Evolutionary conservation across 2,113 vertebrate genomes (phyloP), one percentile per base, ranked within the genome.

Genomic region (Pelodiscus sinensis): DNA sequence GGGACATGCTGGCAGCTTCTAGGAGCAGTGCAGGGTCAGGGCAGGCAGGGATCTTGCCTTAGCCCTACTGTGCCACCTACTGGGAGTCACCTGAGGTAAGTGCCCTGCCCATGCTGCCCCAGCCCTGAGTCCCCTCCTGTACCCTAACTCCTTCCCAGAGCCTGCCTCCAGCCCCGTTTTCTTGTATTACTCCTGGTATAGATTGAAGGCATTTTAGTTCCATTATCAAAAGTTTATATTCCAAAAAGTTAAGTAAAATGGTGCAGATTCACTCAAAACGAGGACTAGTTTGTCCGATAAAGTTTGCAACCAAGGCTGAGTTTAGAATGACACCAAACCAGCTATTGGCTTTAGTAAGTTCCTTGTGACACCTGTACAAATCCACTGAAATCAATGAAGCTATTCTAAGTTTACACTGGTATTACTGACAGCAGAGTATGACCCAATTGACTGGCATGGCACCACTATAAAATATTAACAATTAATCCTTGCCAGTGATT

Each of bases 391-490:
- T 35, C 65, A 71, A 71, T 11, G 65, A 71, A 71, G 31, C 31
- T 71, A 35, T 35, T 71, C 9, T 35, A 35, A 35, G 16, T 71
- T 71, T 71, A 71, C 31, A 68, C 16, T 35, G 65, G n/a, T 71
- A 15, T 71, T 71, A 35, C n/a, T 71, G 65, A 71, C n/a, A 71
- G n/a, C n/a, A 71, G 16, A 71, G 35, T 21, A 71, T 35, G 31
- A 8, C 65, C 65, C 65, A 35, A 19, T 71, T 19, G 31, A 35
- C n/a, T 35, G n/a, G 35, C 4, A 13, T 9, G 31, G 16, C n/a
- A 68, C 31, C 68, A 80, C 75, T 92, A 92, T 93, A 86, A 90
- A 92, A 55, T 24, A 38, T 13, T 84, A 93, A 92, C 56, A 92
- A 92, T 80, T 86, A 35, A 44, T 7, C 73, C 57, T 81, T 80